phyloP scores from a whole-genome alignment of 2,888 invertebrate species.

The Agrotis segetum region DNA sequence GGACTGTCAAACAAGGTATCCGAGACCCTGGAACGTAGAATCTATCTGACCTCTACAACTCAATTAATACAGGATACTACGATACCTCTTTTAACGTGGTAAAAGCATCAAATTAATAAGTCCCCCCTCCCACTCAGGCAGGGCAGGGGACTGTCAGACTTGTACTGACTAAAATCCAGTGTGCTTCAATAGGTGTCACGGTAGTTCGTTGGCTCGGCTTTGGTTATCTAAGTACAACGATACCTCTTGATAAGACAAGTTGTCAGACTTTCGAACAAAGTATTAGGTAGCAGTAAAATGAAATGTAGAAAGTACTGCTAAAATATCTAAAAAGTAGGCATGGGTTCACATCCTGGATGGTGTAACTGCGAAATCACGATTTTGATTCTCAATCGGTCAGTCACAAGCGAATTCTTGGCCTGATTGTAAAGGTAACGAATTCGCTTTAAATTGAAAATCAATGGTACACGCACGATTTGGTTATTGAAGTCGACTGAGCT shows the following conservation, averaged over 20 bases:
- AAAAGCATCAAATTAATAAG: too few relatives aligned
- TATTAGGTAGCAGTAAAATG: background rate
- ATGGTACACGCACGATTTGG: constrained; percentile 40
- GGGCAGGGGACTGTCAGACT: too few relatives aligned
- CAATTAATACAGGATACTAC: background rate
- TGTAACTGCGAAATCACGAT: constrained; percentile 42
- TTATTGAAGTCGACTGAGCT: background rate
- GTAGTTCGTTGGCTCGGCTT: too few relatives aligned
- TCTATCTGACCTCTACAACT: background rate
- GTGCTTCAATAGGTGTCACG: too few relatives aligned
- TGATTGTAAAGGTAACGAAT: constrained; percentile 38
- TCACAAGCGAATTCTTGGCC: constrained; percentile 45
- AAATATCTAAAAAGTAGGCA: constrained; percentile 3
- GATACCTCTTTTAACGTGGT: too few relatives aligned
- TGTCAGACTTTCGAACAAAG: too few relatives aligned
- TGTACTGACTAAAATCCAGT: too few relatives aligned
- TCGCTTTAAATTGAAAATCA: constrained; percentile 37
- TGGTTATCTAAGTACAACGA: too few relatives aligned
- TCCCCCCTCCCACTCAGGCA: too few relatives aligned
- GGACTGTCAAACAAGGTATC: too few relatives aligned
- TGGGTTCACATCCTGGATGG: constrained; percentile 17
- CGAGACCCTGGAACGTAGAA: too few relatives aligned
- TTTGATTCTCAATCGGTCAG: constrained; percentile 32
- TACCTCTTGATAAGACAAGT: too few relatives aligned
- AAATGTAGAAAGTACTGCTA: constrained; percentile 18